A percentile compares a stretch with the other conserved stretches of the same genome.
These are phyloP conservation scores for Acronicta alni DNA, from an alignment of 2,888 invertebrate species.

Conservation along the genomic window DNA sequence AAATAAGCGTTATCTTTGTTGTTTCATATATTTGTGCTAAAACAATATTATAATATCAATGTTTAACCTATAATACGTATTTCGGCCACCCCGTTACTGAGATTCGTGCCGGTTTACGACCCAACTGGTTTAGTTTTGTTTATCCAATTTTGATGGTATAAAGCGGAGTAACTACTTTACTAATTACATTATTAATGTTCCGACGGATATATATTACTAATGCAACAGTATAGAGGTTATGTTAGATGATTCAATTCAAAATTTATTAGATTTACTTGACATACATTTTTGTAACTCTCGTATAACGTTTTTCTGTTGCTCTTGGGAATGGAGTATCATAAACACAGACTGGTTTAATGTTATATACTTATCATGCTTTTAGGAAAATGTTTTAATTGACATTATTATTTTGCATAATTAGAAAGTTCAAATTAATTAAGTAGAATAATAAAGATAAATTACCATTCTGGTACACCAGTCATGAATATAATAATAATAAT, in stretches of 20 bases:
- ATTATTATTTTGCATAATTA: constrained; percentile 25
- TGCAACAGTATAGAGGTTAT: constrained; percentile 22
- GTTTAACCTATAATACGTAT: constrained; percentile 44
- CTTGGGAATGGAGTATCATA: constrained; percentile 27
- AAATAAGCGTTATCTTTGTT: constrained; percentile 28
- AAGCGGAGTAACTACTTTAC: constrained; percentile 27
- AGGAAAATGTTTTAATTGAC: constrained; percentile 23
- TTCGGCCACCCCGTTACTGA: constrained; percentile 65
- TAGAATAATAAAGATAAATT: constrained; percentile 19
- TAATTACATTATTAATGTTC: constrained; percentile 42
- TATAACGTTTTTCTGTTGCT: constrained; percentile 21
- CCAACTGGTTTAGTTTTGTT: constrained; percentile 63
- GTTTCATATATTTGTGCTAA: constrained; percentile 25
- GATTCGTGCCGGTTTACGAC: constrained; percentile 50
- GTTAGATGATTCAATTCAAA: constrained; percentile 22
- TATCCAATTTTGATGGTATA: constrained; percentile 49
- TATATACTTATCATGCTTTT: too few species aligned
- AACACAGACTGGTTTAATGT: not conserved
- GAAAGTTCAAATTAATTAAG: constrained; percentile 29
- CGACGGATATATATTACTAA: constrained; percentile 29
- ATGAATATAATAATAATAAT: too few species aligned
- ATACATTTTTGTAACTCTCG: constrained; percentile 23
- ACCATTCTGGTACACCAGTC: too few species aligned
- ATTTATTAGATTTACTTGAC: constrained; percentile 30
- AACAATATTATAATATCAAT: constrained; percentile 22